Evolutionary conservation across 2,888 invertebrate genomes (phyloP), one percentile per base, ranked within the genome.

Genomic region (Drosophila flavopinicola): DNA sequence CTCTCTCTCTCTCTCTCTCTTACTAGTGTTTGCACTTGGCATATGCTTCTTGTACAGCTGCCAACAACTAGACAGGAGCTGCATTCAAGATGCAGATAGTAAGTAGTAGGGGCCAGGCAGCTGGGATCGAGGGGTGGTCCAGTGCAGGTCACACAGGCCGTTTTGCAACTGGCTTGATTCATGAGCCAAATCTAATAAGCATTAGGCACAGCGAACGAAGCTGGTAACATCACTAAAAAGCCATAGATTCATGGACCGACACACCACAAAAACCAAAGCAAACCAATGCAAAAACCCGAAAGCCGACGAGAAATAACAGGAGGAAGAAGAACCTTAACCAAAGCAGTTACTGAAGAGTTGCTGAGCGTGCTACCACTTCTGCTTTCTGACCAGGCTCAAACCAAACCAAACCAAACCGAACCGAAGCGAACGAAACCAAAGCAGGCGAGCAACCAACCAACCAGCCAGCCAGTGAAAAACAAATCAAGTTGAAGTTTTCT

Each of bases 401-500:
- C 39, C 66, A 35, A 20, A 11, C 48, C 2, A 20, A 39, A 17
- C 39, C 30, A 60, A 49, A 20, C 27, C 57, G 57, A 15, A 2
- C 45, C n/a, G n/a, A n/a, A n/a, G n/a, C n/a, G n/a, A 56, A n/a
- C 27, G 15, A 33, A 9, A 6, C 13, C 29, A 20, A 20, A 20
- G 27, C 42, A 63, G n/a, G 17, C 47, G 51, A 11, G 45, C 27
- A 45, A 10, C 10, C 47, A 53, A 33, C 5, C 45, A 68, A 53
- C 38, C 51, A 67, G 39, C 27, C 54, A 66, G 66, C 61, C 78
- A 77, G 74, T 77, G 78, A 77, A 82, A 82, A 82, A 82, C 80
- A 82, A 84, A 86, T 86, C 88, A 86, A 84, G 85, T 84, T 84
- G 87, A 84, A 84, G 83, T 84, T 84, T 84, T 84, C 83, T 82